A percentile compares a stretch with the other conserved stretches of the same genome.
Evolutionary conservation across 2,797 vertebrate genomes (phyloP).

Genomic region (Podarcis lilfordi): DNA sequence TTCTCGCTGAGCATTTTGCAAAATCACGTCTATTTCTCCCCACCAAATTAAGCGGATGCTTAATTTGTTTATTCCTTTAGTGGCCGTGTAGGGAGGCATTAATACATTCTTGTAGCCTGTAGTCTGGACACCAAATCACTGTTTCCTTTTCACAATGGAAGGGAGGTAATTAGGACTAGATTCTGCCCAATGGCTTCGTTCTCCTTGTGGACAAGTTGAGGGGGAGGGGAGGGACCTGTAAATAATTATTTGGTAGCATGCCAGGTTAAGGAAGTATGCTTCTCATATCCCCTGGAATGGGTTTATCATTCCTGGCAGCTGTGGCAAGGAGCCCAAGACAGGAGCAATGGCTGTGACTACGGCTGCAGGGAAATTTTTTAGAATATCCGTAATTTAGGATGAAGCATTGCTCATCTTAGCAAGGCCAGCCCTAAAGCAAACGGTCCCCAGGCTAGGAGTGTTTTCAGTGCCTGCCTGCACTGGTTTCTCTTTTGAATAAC

Average conservation of each 20-base stretch:
- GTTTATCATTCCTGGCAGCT: neutral
- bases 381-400: neutral
- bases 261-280: neutral
- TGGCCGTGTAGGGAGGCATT: constrained; percentile 12
- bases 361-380: neutral
- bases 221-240: neutral
- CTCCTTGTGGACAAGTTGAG: neutral
- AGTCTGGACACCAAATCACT: neutral
- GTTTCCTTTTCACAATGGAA: neutral
- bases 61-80: constrained; percentile 33
- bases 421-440: neutral
- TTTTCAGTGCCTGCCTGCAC: neutral
- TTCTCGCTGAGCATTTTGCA: neutral
- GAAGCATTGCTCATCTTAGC: neutral
- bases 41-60: constrained; percentile 18
- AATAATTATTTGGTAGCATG: neutral
- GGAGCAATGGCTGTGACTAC: neutral
- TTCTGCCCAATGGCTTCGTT: neutral
- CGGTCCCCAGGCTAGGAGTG: neutral
- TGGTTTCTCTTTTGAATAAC: neutral
- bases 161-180: neutral
- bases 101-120: neutral
- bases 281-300: neutral
- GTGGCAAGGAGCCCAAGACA: neutral
- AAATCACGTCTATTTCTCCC: neutral